Percentiles rank a stretch among this genome's conserved stretches.
These are phyloP conservation scores for Drosophila anomalata DNA, from an alignment of 2,888 invertebrate genomes.

Conservation along the genomic window DNA sequence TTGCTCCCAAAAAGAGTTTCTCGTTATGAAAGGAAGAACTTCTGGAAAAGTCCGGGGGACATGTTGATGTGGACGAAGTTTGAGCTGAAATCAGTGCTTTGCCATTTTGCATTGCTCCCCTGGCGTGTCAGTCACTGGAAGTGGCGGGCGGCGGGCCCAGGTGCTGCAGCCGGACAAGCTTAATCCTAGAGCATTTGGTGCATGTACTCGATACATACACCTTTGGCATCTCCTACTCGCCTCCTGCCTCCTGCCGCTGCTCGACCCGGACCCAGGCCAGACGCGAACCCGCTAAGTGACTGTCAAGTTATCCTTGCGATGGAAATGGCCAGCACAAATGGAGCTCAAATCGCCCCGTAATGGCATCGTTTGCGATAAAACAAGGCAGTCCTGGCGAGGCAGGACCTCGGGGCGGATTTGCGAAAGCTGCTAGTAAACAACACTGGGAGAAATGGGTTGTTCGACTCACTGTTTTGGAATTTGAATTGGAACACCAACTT, in stretches of 20 bases:
- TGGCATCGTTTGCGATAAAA: slow-evolving; percentile 50
- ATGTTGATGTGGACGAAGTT: slow-evolving; percentile 40
- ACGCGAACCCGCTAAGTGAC: slow-evolving; percentile 51
- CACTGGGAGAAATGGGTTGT: slow-evolving; percentile 13
- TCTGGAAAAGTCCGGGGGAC: slow-evolving; percentile 16
- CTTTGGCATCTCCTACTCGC: slow-evolving; percentile 20
- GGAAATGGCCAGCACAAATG: slow-evolving; percentile 51
- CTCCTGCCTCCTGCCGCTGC: slow-evolving; percentile 1
- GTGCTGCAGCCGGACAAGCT: slow-evolving; percentile 54
- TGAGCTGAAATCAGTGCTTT: slow-evolving; percentile 24
- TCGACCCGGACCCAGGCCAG: slow-evolving; percentile 3
- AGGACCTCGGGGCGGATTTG: slow-evolving; percentile 8
- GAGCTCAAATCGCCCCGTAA: slow-evolving; percentile 63
- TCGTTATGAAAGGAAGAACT: slow-evolving; percentile 48
- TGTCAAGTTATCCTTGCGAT: slow-evolving; percentile 55
- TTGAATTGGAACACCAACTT: not conserved
- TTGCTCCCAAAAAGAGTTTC: slow-evolving; percentile 34
- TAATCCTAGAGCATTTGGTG: slow-evolving; percentile 64
- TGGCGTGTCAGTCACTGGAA: slow-evolving; percentile 32
- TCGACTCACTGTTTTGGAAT: not conserved
- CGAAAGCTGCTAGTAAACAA: slow-evolving; percentile 15
- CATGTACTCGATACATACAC: slow-evolving; percentile 51
- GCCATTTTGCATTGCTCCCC: slow-evolving; percentile 18
- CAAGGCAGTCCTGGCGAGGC: slow-evolving; percentile 18
- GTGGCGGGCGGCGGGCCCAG: slow-evolving; percentile 18